A percentile compares a stretch with the other conserved stretches of the same genome.
Evolutionary conservation across 2,113 vertebrate genomes (phyloP).

Genomic region (Oenanthe oenanthe): DNA sequence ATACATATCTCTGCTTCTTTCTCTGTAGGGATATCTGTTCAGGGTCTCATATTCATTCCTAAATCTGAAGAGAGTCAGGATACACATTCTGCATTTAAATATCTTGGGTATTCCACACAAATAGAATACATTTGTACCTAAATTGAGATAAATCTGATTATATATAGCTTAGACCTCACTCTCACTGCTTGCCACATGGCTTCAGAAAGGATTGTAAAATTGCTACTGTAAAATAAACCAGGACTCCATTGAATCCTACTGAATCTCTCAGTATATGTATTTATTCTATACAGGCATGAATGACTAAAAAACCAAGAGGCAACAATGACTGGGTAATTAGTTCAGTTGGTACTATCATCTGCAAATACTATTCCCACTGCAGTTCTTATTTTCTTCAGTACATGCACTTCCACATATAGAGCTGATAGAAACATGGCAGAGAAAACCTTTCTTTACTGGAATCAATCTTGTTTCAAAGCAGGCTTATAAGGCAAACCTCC

Average conservation of each 20-base stretch:
- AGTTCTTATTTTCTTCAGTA: not conserved
- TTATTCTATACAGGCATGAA: not conserved
- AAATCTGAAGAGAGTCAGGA: not conserved
- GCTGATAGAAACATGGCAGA: not conserved
- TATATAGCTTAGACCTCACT: not conserved
- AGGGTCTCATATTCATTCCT: not conserved
- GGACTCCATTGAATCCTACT: not conserved
- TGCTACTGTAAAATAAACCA: not conserved
- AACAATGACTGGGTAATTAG: not conserved
- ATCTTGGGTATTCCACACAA: not conserved
- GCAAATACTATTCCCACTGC: not conserved
- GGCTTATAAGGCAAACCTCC: not conserved
- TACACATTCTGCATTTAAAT: not conserved
- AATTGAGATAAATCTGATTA: not conserved
- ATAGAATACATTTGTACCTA: not conserved
- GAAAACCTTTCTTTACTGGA: not conserved
- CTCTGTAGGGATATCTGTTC: not conserved
- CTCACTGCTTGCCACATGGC: not conserved
- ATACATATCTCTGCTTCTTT: not conserved
- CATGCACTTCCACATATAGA: not conserved
- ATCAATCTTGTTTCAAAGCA: not conserved
- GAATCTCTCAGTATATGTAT: not conserved
- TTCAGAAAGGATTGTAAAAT: not conserved
- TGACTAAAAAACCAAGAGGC: not conserved
- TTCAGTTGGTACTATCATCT: not conserved